Evolutionary conservation across 2,113 vertebrate species (phyloP), one percentile per base, ranked within the genome.

Genomic region (Orientallactaga bullata): DNA sequence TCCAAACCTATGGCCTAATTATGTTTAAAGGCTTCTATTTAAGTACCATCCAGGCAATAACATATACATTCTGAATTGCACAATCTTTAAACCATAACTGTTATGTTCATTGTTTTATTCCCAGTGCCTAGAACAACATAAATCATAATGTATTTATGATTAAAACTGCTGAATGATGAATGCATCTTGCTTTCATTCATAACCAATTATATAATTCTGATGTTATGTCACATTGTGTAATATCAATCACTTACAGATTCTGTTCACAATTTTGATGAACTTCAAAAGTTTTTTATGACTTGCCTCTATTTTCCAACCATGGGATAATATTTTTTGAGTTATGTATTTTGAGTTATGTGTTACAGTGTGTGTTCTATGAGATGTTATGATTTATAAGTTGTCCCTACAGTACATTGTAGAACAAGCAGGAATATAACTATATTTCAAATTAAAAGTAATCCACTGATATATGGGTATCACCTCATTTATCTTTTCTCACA

Each of bases 361-460:
- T 42, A 35, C 1, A 10, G 4, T 63, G 1, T 58, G 7, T 79
- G 69, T 85, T 88, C 26, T 55, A 37, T 58, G 60, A 92, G 37
- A 69, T 88, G 3, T 24, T 77, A 20, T 66, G 4, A 79, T 21
- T 58, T 82, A 66, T 7, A 73, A 68, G 39, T 61, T 85, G 4
- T 7, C 0, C 13, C 24, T 26, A 37, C 5, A 68, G 51, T 51
- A 17, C 2, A 77, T 80, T 95, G 2, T n/a, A 12, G 20, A 79
- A 30, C 18, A 91, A 77, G 3, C 21, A 77, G 79, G 13, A n/a
- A 0, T 39, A 89, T 39, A 89, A 60, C 61, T 72, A 80, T 28
- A 35, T 83, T 84, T 87, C 32, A 91, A 66, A 90, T 76, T 77
- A 66, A 87, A 88, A 42, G 10, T 37, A 47, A 88, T 35, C 7